A percentile compares a stretch with the other conserved stretches of the same genome.
Conservation (phyloP, 2,888 invertebrate genomes). For the Hirtodrosophila duncani region DNA sequence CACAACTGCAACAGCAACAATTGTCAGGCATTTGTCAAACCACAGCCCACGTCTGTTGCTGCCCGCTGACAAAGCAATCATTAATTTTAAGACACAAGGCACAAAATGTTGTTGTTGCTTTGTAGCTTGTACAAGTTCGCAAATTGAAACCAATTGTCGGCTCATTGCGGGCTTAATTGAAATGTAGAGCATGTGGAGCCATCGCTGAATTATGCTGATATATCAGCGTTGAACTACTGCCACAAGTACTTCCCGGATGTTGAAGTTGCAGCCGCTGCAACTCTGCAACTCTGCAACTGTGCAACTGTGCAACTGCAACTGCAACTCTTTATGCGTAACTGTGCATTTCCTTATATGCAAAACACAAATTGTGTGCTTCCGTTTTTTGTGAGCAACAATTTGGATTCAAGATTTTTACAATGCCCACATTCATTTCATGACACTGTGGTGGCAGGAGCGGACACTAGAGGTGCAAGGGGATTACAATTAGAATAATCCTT, state of each 20-base stretch:
- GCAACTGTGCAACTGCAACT: slow-evolving; percentile 11
- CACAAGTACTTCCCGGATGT: slow-evolving; percentile 34
- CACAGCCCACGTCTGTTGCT: slow-evolving; percentile 9
- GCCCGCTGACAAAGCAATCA: slow-evolving; percentile 46
- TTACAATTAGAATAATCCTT: too few relatives aligned
- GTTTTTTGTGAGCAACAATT: slow-evolving; percentile 39
- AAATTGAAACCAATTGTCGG: slow-evolving; percentile 60
- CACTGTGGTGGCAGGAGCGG: too few relatives aligned
- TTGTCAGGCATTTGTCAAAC: slow-evolving; percentile 70
- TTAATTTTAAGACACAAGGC: slow-evolving; percentile 31
- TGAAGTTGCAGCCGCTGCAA: not conserved
- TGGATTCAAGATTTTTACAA: slow-evolving; percentile 42
- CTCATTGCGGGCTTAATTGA: slow-evolving; percentile 49
- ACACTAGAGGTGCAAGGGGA: too few relatives aligned
- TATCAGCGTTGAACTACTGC: not conserved
- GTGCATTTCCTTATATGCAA: slow-evolving; percentile 14
- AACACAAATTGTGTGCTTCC: slow-evolving; percentile 27
- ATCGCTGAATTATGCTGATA: not conserved
- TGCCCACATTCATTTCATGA: too few relatives aligned
- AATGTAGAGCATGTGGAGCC: slow-evolving; percentile 55
- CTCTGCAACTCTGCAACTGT: not conserved
- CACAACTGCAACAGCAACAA: slow-evolving; percentile 36
- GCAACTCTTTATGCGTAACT: slow-evolving; percentile 18
- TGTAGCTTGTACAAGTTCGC: slow-evolving; percentile 34
- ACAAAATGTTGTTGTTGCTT: slow-evolving; percentile 46